Base-by-base conservation (phyloP, 2,797 vertebrate species). In the Columba guinea region DNA sequence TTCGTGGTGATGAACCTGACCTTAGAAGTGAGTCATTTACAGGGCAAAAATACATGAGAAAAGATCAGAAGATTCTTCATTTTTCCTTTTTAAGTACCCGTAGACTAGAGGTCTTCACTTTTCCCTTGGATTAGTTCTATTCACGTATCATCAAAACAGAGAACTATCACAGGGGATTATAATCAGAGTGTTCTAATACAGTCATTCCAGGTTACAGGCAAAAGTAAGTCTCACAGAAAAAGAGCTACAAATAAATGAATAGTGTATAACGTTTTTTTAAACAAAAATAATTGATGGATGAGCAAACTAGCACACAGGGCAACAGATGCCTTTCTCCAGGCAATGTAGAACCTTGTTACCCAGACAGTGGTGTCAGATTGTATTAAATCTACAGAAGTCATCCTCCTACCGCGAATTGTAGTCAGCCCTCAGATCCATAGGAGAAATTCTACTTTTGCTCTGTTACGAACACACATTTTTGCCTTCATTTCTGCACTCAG, bases 281-380 rank as follows among this genome's bases (percentile, higher is more conserved):
- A 55, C 76, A 58, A 53, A 89, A 89, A 75, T 93, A 93, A 96
- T 87, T 95, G 90, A 87, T 78, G 84, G 93, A 62, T 92, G 95
- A 95, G 74, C 84, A 84, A 90, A 81, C 73, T 51, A 91, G 90
- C 96, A 90, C 89, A 93, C 67, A 92, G 88, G 92, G 91, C 93
- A 97, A 62, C 97, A 97, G 96, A 97, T 97, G 97, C 94, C 92
- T 96, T 84, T 93, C 97, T 97, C 37, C 79, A 96, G 97, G 97
- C 96, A 41, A 84, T 88, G 84, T 32, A 48, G 93, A 97, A 90
- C 94, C 95, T 96, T 90, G 94, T 89, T 97, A 87, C 88, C 88
- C 94, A 93, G 94, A 96, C 90, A 94, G 93, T 37, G 68, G 96
- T 96, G 97, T 97, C 97, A 97, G 77, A 82, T 95, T 96, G 91